These are phyloP conservation scores for Psix sp. DNA, from an alignment of 1,140 invertebrate genomes.

Conservation along the genomic window DNA sequence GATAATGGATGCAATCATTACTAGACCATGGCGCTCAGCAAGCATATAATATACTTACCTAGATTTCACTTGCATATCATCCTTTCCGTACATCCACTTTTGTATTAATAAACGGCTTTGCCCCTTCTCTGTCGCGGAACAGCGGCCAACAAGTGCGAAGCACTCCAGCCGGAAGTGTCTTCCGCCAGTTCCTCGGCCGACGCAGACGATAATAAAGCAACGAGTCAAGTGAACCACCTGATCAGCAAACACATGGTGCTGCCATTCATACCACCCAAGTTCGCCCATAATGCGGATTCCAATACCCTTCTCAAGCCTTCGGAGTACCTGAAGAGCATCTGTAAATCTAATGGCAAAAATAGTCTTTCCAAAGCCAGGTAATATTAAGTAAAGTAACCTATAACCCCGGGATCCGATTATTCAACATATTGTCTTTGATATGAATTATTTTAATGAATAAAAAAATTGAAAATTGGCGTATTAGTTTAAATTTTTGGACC, in stretches of 20 bases:
- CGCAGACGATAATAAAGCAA: slow-evolving; percentile 69
- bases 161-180: slow-evolving; percentile 69
- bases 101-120: slow-evolving; percentile 58
- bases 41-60: slow-evolving; percentile 78
- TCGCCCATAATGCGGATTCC: slow-evolving; percentile 83
- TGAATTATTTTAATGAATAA: too few relatives aligned
- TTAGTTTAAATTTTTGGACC: not conserved
- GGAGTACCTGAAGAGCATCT: slow-evolving; percentile 91
- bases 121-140: slow-evolving; percentile 68
- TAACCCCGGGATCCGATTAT: too few relatives aligned
- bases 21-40: slow-evolving; percentile 74
- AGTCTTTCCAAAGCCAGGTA: slow-evolving; percentile 74
- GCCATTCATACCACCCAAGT: slow-evolving; percentile 92
- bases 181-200: slow-evolving; percentile 68
- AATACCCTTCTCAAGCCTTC: slow-evolving; percentile 93
- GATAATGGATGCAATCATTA: slow-evolving; percentile 73
- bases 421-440: too few relatives aligned
- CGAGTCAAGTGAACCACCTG: slow-evolving; percentile 77
- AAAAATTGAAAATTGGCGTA: too few relatives aligned
- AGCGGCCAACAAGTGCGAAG: slow-evolving; percentile 75
- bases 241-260: slow-evolving; percentile 89
- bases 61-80: slow-evolving; percentile 73
- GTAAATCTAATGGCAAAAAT: slow-evolving; percentile 73
- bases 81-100: slow-evolving; percentile 34
- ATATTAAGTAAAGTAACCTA: too few relatives aligned